Conservation (phyloP, 92 coral and sea anemone genomes). For the Isaurus tuberculatus region DNA sequence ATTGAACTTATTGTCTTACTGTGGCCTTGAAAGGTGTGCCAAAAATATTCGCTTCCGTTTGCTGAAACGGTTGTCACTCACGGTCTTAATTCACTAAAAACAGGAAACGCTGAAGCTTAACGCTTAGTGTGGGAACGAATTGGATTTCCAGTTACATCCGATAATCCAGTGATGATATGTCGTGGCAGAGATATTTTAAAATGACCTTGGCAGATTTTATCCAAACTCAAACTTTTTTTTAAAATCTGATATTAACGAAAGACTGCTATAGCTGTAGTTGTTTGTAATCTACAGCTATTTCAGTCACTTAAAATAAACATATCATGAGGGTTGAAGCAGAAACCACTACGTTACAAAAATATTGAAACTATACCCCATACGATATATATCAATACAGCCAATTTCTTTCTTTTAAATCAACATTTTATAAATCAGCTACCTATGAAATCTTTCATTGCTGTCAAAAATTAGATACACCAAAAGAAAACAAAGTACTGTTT, state of each 20-base stretch:
- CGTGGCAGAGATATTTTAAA: neutral
- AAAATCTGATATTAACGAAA: neutral
- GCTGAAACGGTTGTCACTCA: neutral
- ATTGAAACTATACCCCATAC: neutral
- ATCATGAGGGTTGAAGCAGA: neutral
- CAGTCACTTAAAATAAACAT: neutral
- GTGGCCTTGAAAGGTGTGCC: too few species aligned
- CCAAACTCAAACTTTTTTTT: neutral
- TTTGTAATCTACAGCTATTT: neutral
- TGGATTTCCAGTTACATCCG: neutral
- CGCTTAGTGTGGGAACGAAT: too few species aligned
- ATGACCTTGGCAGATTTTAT: neutral
- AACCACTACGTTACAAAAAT: neutral
- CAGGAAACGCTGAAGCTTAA: conserved; percentile 10
- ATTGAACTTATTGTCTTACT: neutral
- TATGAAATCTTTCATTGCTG: neutral
- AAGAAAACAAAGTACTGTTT: neutral
- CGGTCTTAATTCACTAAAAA: neutral
- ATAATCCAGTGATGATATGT: neutral
- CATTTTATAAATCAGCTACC: neutral
- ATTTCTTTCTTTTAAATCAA: neutral
- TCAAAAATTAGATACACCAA: neutral
- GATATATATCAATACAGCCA: neutral
- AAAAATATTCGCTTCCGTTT: neutral
- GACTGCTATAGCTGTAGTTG: neutral